Evolutionary conservation across 2,888 invertebrate genomes (phyloP).

Genomic region (Dicycla oo): DNA sequence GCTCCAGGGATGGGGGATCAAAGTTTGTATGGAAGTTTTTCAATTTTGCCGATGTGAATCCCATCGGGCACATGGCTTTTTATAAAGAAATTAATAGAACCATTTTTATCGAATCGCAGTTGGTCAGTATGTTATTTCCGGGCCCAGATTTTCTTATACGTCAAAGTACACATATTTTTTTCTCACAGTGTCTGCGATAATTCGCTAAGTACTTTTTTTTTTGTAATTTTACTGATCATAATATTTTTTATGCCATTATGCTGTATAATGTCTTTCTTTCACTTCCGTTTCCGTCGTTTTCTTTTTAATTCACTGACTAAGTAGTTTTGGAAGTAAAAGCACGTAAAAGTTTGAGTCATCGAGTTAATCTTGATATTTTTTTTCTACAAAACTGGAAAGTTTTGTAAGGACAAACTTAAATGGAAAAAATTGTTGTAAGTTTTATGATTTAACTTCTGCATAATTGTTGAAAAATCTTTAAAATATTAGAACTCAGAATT

Average conservation of each 20-base stretch:
- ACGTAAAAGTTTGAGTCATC: background rate
- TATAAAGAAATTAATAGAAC: background rate
- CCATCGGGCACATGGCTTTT: too few relatives aligned
- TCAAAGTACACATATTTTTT: background rate
- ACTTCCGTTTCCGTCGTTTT: background rate
- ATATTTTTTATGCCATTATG: background rate
- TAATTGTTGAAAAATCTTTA: background rate
- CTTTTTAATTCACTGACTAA: background rate
- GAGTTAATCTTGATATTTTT: background rate
- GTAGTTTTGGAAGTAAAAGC: slow-evolving; percentile 8
- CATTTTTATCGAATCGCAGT: background rate
- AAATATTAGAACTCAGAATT: background rate
- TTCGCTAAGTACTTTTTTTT: background rate
- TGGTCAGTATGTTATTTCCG: background rate
- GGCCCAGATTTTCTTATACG: background rate
- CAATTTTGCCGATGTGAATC: too few relatives aligned
- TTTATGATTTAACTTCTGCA: background rate
- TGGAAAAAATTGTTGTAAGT: too few relatives aligned
- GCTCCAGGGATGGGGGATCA: too few relatives aligned
- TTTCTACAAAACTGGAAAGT: too few relatives aligned
- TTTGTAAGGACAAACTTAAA: too few relatives aligned
- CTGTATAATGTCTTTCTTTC: background rate
- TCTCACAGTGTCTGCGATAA: background rate
- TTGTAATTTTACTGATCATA: background rate
- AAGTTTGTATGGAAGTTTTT: too few relatives aligned